Percentiles rank a stretch among this genome's conserved stretches.
Conservation (phyloP, 2,113 vertebrate genomes). For the Cyprinodon variegatus region DNA sequence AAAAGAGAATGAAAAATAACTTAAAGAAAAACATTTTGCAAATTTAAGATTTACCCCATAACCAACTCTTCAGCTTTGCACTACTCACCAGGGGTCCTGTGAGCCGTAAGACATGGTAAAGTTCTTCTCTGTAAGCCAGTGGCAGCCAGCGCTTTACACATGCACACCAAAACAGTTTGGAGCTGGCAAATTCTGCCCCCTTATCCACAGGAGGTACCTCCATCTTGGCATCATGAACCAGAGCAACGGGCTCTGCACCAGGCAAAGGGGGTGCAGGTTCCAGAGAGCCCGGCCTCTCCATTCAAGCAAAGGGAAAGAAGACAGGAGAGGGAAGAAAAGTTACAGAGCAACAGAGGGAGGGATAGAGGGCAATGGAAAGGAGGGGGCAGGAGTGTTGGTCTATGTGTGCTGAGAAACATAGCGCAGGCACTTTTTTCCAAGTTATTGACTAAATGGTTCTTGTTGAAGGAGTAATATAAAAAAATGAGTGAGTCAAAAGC, state of each 20-base stretch:
- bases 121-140: slow-evolving; percentile 77
- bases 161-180: slow-evolving; percentile 63
- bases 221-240: slow-evolving; percentile 31
- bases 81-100: slow-evolving; percentile 79
- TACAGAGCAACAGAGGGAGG: slow-evolving; percentile 31
- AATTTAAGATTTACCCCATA: not conserved
- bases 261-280: slow-evolving; percentile 50
- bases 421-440: slow-evolving; percentile 18
- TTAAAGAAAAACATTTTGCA: not conserved
- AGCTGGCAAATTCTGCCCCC: slow-evolving; percentile 37
- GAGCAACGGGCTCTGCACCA: slow-evolving; percentile 48
- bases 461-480: not conserved
- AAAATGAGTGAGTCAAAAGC: not conserved
- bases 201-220: slow-evolving; percentile 39
- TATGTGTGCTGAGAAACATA: slow-evolving; percentile 34
- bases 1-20: not conserved
- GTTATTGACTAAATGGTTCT: slow-evolving; percentile 53
- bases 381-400: slow-evolving; percentile 25
- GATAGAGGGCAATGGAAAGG: slow-evolving; percentile 26
- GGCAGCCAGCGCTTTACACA: slow-evolving; percentile 68
- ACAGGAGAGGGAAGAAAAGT: slow-evolving; percentile 32
- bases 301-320: slow-evolving; percentile 55
- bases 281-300: slow-evolving; percentile 69
- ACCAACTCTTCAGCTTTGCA: slow-evolving; percentile 31
- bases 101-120: slow-evolving; percentile 74